phyloP scores from a whole-genome alignment of 2,797 vertebrate species.

The Naso thynnoides region DNA sequence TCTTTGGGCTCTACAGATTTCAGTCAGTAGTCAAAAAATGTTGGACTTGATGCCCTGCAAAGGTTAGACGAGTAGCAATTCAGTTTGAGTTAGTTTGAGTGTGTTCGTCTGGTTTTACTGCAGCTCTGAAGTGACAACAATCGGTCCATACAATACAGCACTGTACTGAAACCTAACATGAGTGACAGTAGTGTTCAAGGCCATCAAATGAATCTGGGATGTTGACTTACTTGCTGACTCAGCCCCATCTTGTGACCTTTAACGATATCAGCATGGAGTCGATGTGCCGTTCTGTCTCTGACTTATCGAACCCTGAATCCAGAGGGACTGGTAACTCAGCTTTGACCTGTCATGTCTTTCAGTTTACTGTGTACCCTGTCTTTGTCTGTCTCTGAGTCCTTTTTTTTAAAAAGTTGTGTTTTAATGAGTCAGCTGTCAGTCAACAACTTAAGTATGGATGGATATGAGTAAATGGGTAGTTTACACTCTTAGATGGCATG shows the following conservation, averaged over 20 bases:
- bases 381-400: background rate
- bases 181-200: background rate
- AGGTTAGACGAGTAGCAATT: background rate
- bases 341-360: constrained; percentile 2
- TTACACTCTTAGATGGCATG: constrained; percentile 15
- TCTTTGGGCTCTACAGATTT: background rate
- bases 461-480: constrained; percentile 44
- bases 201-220: background rate
- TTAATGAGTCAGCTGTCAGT: constrained; percentile 47
- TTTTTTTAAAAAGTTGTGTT: constrained; percentile 22
- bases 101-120: background rate
- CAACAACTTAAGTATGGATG: constrained; percentile 33
- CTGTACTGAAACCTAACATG: background rate
- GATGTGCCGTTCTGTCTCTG: background rate
- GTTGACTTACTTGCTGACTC: constrained; percentile 9
- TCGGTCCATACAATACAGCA: background rate
- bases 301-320: constrained; percentile 14
- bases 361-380: background rate
- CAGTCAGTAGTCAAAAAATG: background rate
- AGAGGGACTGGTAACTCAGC: constrained; percentile 4
- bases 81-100: background rate
- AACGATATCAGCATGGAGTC: background rate
- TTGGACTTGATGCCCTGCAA: background rate
- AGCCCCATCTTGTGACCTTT: constrained; percentile 14
- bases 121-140: background rate